These are phyloP conservation scores for Aplidium turbinatum DNA, from an alignment of 23 tunicate species.

Conservation along the genomic window DNA sequence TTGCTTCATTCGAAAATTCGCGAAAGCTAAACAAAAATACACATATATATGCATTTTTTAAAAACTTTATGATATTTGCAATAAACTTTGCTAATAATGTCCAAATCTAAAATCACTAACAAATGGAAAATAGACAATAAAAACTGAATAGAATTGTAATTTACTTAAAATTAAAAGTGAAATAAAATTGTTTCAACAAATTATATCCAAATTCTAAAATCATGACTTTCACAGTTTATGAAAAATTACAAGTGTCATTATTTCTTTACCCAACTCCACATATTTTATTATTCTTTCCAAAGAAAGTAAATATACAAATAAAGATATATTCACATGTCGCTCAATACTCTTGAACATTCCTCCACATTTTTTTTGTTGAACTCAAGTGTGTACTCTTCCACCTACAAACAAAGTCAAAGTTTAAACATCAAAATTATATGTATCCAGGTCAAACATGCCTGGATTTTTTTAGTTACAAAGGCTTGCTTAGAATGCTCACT, in stretches of 20 bases:
- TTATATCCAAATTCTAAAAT: not conserved
- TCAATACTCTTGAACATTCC: slow-evolving; percentile 45
- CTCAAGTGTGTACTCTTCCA: slow-evolving; percentile 53
- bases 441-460: too few relatives aligned
- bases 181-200: not conserved
- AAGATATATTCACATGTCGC: slow-evolving; percentile 47
- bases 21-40: slow-evolving; percentile 37
- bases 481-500: too few relatives aligned
- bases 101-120: too few relatives aligned
- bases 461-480: too few relatives aligned
- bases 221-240: too few relatives aligned
- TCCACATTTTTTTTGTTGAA: slow-evolving; percentile 33
- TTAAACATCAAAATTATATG: too few relatives aligned
- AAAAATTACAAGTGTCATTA: too few relatives aligned
- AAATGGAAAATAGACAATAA: too few relatives aligned
- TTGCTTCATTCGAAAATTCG: slow-evolving; percentile 51
- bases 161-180: not conserved
- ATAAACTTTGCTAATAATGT: too few relatives aligned
- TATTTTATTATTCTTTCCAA: too few relatives aligned
- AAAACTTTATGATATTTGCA: not conserved
- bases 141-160: not conserved
- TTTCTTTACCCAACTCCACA: too few relatives aligned
- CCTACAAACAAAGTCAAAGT: slow-evolving; percentile 1
- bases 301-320: too few relatives aligned
- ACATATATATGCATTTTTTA: not conserved